Evolutionary conservation across 1,140 invertebrate genomes (phyloP), one percentile per base, ranked within the genome.

Genomic region (Bombus vancouverensis): DNA sequence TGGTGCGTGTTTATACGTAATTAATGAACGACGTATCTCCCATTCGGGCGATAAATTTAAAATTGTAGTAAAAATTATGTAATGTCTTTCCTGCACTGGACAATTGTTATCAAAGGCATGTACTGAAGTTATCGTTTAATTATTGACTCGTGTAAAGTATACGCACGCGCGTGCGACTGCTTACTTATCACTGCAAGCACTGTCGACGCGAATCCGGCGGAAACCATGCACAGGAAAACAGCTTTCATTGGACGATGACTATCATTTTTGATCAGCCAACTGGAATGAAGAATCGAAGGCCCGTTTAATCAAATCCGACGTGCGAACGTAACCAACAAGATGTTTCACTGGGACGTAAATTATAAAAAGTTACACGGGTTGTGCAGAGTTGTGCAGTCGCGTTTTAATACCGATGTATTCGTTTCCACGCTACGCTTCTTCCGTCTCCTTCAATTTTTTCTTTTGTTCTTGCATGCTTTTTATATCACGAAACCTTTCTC

Each of bases 161-260:
- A 25, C 71, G 44, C 44, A 28, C 22, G 32, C 78, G 37, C 39
- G 70, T 4, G 28, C 39, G 8, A 57, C 57, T n/a, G 32, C 72
- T 32, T 72, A 39, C 34, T 66, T 80, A 42, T 74, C 78, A 68
- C 42, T 85, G 78, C 42, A 68, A 73, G 70, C 57, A 66, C 34
- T 81, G 83, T 85, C 83, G 70, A 59, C 59, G 42, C 78, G 77
- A 85, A 74, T 85, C 83, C 78, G 78, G 70, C 83, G 83, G 78
- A 81, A 85, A 71, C 74, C 78, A 85, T 71, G 83, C 77, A 42
- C 83, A 70, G 70, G 71, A 81, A 85, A 81, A 81, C 70, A 39
- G 70, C 78, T 74, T 85, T 57, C 78, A 72, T 72, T 85, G 59
- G 78, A 4, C 42, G 77, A 0, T 70, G 57, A 47, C 28, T 22